Evolutionary conservation across 1,140 invertebrate species (phyloP).

Genomic region (Trachymyrmex septentrionalis): DNA sequence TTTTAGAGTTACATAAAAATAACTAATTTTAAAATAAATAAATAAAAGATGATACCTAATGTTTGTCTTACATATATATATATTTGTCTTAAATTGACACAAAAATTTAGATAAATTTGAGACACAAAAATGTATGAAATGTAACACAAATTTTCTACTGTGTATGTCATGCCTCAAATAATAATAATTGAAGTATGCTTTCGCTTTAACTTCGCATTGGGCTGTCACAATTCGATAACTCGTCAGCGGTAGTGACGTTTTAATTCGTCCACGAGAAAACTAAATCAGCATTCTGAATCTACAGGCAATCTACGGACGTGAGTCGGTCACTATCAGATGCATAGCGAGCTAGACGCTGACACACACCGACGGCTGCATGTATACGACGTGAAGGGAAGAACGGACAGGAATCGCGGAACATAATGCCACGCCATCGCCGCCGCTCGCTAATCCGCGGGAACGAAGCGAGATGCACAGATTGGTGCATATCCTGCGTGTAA

Average conservation of each 20-base stretch:
- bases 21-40: too few relatives aligned
- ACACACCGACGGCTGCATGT: not conserved
- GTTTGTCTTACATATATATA: too few relatives aligned
- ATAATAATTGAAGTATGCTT: not conserved
- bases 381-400: slow-evolving; percentile 20
- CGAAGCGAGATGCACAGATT: slow-evolving; percentile 73
- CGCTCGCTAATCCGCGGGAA: slow-evolving; percentile 78
- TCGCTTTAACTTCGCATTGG: not conserved
- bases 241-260: slow-evolving; percentile 35
- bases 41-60: too few relatives aligned
- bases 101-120: too few relatives aligned
- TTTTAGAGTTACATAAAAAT: too few relatives aligned
- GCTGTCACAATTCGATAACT: not conserved
- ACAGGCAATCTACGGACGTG: slow-evolving; percentile 54
- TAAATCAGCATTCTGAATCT: slow-evolving; percentile 16
- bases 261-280: slow-evolving; percentile 38
- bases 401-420: slow-evolving; percentile 44
- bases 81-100: too few relatives aligned
- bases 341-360: slow-evolving; percentile 13
- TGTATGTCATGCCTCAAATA: not conserved
- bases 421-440: slow-evolving; percentile 32
- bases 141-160: too few relatives aligned
- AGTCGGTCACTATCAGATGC: slow-evolving; percentile 60
- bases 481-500: slow-evolving; percentile 61
- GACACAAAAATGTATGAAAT: too few relatives aligned